These are phyloP conservation scores for Pyrocoelia pectoralis DNA, from an alignment of 2,888 invertebrate genomes.

Conservation along the genomic window DNA sequence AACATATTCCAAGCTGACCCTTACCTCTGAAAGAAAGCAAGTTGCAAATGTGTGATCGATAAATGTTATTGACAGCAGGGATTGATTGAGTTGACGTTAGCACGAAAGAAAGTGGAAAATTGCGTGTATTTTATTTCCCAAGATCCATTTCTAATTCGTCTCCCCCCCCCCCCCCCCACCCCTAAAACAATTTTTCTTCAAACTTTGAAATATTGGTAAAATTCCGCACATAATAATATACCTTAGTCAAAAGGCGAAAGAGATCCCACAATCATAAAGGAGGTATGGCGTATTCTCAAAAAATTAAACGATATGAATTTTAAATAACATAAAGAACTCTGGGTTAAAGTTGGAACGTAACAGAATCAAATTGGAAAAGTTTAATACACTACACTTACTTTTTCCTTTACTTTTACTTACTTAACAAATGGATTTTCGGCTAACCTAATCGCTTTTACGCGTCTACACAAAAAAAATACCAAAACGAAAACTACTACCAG, in stretches of 20 bases:
- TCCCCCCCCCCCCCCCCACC: neutral
- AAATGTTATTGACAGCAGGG: slow-evolving; percentile 22
- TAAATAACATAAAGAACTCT: neutral
- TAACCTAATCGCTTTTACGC: neutral
- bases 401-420: neutral
- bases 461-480: neutral
- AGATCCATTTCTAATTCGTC: neutral
- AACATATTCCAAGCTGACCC: neutral
- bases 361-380: slow-evolving; percentile 6
- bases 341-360: neutral
- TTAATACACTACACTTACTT: neutral
- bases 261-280: too few relatives aligned
- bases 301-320: neutral
- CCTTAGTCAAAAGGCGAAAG: too few relatives aligned
- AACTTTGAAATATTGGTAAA: too few relatives aligned
- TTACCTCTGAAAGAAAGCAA: neutral
- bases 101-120: slow-evolving; percentile 24
- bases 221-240: too few relatives aligned
- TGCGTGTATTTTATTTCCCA: slow-evolving; percentile 15
- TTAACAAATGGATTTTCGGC: neutral
- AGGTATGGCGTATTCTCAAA: too few relatives aligned
- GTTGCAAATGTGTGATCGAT: slow-evolving; percentile 24
- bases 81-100: slow-evolving; percentile 18
- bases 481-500: neutral
- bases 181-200: neutral